Percentiles rank a stretch among this genome's conserved stretches.
Evolutionary conservation across 2,113 vertebrate species (phyloP).

Genomic region (Suncus etruscus): DNA sequence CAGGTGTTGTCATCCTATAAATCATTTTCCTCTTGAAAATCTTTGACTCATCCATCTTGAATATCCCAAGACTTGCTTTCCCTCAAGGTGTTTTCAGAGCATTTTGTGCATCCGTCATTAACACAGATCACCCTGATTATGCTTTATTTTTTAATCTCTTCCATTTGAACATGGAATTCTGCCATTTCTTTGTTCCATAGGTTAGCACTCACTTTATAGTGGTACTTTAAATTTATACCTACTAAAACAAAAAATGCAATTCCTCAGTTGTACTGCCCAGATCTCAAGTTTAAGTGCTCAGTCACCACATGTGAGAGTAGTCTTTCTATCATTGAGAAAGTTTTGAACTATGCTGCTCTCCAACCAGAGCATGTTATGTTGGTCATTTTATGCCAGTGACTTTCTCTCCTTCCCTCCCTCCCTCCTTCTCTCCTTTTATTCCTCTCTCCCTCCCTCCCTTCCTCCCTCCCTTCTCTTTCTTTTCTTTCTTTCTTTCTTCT

Average conservation of each 20-base stretch:
- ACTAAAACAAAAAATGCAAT: neutral
- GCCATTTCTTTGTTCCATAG: neutral
- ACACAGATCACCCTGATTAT: neutral
- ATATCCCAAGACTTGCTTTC: neutral
- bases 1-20: neutral
- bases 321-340: neutral
- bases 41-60: neutral
- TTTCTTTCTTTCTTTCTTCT: too few relatives aligned
- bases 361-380: neutral
- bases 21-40: neutral
- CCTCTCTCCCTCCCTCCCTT: too few relatives aligned
- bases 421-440: too few relatives aligned
- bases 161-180: neutral
- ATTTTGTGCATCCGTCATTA: neutral
- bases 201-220: neutral
- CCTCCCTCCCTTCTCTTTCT: too few relatives aligned
- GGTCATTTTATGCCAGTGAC: neutral
- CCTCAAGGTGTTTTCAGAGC: neutral
- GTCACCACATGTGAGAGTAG: too few relatives aligned
- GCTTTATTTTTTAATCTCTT: neutral
- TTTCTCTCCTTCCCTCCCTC: too few relatives aligned
- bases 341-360: neutral
- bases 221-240: constrained; percentile 4
- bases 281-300: neutral
- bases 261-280: neutral